Evolutionary conservation across 2,888 invertebrate genomes (phyloP).

Genomic region (Stenodema calcarata): DNA sequence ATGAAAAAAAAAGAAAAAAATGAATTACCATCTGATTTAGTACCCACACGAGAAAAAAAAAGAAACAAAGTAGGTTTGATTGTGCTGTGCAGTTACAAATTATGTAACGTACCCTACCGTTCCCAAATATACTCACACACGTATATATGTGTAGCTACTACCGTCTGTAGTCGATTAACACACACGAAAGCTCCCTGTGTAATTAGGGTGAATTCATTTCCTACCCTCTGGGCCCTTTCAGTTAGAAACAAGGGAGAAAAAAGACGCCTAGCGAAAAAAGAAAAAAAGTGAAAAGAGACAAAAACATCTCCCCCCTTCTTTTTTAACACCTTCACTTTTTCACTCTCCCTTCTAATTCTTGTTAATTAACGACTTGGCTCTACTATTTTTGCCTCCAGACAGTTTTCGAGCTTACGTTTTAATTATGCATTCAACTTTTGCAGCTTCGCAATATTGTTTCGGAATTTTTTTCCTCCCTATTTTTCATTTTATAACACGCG

Average conservation of each 20-base stretch:
- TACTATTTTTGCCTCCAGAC: conserved; percentile 1
- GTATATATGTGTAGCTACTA: background rate
- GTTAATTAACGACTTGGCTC: conserved; percentile 48
- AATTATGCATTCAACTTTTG: conserved; percentile 18
- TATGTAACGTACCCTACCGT: background rate
- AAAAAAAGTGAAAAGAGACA: too few species aligned
- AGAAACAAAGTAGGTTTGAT: background rate
- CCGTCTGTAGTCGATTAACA: background rate
- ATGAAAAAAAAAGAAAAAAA: background rate
- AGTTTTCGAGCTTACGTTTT: conserved; percentile 7
- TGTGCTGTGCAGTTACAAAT: background rate
- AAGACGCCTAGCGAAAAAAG: conserved; percentile 14
- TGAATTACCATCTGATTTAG: background rate
- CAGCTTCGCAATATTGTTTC: background rate
- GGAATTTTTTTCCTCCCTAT: background rate
- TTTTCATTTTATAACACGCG: background rate
- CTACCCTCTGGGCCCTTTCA: background rate
- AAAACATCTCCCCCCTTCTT: background rate
- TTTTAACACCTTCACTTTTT: conserved; percentile 9
- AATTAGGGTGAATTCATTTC: conserved; percentile 51
- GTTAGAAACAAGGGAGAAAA: background rate
- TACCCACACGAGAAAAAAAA: background rate
- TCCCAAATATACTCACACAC: background rate
- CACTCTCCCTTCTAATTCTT: conserved; percentile 44
- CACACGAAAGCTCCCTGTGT: background rate